Evolutionary conservation across 2,888 invertebrate genomes (phyloP).

Genomic region (Gari tellinella): DNA sequence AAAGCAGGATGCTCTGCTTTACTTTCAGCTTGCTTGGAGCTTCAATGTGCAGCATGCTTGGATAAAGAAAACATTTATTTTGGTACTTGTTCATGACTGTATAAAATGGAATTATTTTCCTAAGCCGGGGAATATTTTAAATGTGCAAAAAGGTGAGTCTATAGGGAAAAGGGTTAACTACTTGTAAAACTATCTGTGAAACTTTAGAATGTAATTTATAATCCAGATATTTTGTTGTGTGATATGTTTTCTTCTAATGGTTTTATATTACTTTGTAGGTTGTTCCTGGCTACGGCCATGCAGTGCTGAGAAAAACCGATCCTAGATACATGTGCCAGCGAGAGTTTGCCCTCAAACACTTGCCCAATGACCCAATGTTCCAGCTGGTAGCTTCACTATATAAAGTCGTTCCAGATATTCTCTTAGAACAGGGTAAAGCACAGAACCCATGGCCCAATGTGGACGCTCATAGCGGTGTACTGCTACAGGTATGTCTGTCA

Average conservation of each 20-base stretch:
- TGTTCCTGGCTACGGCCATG: slow-evolving; percentile 98
- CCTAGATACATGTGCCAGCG: slow-evolving; percentile 96
- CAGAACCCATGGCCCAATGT: slow-evolving; percentile 99
- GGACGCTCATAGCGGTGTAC: slow-evolving; percentile 97
- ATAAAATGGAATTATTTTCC: too few species aligned
- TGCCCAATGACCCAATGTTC: slow-evolving; percentile 96
- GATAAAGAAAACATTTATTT: too few species aligned
- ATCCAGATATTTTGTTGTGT: too few species aligned
- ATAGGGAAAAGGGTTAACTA: too few species aligned
- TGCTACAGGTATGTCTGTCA: slow-evolving; percentile 90
- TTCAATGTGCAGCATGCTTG: too few species aligned
- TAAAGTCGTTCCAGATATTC: slow-evolving; percentile 96
- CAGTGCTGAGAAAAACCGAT: slow-evolving; percentile 97
- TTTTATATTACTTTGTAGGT: slow-evolving; percentile 86
- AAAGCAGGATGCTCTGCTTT: too few species aligned
- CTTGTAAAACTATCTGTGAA: too few species aligned
- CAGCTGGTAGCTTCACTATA: slow-evolving; percentile 95
- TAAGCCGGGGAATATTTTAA: too few species aligned
- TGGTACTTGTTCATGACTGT: too few species aligned
- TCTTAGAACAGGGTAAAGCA: slow-evolving; percentile 96
- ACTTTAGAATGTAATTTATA: too few species aligned
- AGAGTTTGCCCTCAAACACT: slow-evolving; percentile 96
- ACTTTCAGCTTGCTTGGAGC: too few species aligned
- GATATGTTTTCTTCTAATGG: neutral
- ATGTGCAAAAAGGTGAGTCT: too few species aligned